Percentiles rank a stretch among this genome's conserved stretches.
These are phyloP conservation scores for Augiades crinisus DNA, from an alignment of 2,888 invertebrate species.

Conservation along the genomic window DNA sequence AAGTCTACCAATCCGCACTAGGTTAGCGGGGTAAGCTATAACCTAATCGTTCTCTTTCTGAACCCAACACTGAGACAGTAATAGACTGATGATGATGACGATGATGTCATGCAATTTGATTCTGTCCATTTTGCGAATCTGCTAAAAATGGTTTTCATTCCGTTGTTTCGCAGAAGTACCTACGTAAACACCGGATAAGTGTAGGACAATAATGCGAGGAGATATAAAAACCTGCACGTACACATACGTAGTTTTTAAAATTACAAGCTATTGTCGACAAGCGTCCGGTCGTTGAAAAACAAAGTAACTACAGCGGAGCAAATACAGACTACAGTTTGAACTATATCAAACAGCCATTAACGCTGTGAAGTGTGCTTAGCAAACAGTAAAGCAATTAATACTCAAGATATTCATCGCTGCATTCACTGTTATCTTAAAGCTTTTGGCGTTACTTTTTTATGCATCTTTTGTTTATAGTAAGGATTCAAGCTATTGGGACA, in stretches of 20 bases:
- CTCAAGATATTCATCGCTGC: conserved; percentile 31
- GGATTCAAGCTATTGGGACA: conserved; percentile 18
- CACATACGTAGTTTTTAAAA: conserved; percentile 1
- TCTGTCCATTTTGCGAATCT: too few species aligned
- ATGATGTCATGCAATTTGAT: too few species aligned
- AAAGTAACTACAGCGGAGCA: conserved; percentile 5
- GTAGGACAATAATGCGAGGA: too few species aligned
- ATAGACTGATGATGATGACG: too few species aligned
- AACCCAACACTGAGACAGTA: too few species aligned
- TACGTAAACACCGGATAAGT: too few species aligned
- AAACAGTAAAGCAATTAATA: conserved; percentile 41
- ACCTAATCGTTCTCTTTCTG: too few species aligned
- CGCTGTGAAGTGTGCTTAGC: conserved; percentile 36
- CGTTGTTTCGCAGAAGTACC: too few species aligned
- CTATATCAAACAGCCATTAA: conserved; percentile 46
- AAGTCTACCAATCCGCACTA: too few species aligned
- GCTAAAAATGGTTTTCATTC: too few species aligned
- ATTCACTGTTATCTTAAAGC: conserved; percentile 24
- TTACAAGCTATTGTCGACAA: not conserved
- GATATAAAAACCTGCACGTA: not conserved
- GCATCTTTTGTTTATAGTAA: conserved; percentile 21
- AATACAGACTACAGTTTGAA: conserved; percentile 33
- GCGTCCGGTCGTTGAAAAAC: conserved; percentile 5
- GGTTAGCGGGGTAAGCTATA: too few species aligned
- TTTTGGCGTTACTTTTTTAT: conserved; percentile 16